Evolutionary conservation across 2,113 vertebrate species (phyloP).

Genomic region (Aphyosemion australe): DNA sequence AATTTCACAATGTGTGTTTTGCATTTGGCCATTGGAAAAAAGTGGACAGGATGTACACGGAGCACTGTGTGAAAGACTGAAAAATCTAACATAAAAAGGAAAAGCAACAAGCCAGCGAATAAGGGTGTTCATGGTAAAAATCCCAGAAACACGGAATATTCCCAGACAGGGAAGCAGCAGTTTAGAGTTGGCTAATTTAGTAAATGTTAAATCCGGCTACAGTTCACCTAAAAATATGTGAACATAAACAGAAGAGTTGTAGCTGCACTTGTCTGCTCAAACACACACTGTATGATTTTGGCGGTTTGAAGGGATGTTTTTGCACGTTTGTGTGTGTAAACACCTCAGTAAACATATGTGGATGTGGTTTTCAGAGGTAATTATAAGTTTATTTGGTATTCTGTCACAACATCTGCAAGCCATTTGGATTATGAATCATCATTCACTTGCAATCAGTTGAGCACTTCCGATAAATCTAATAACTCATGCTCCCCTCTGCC

Average conservation of each 20-base stretch:
- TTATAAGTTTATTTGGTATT: slow-evolving; percentile 49
- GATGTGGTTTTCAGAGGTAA: slow-evolving; percentile 54
- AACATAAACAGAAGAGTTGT: not conserved
- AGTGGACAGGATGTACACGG: slow-evolving; percentile 23
- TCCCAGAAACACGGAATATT: slow-evolving; percentile 32
- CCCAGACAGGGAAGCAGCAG: slow-evolving; percentile 13
- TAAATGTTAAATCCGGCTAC: slow-evolving; percentile 17
- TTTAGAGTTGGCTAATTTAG: slow-evolving; percentile 34
- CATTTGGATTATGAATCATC: slow-evolving; percentile 69
- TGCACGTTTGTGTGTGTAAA: slow-evolving; percentile 34
- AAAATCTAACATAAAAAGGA: not conserved
- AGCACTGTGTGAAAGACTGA: slow-evolving; percentile 2
- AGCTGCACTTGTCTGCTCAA: slow-evolving; percentile 14
- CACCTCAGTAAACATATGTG: slow-evolving; percentile 46
- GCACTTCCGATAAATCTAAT: slow-evolving; percentile 62
- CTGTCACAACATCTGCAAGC: slow-evolving; percentile 58
- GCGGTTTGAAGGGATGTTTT: slow-evolving; percentile 21
- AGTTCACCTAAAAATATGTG: slow-evolving; percentile 35
- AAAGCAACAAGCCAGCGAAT: slow-evolving; percentile 48
- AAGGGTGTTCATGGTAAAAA: slow-evolving; percentile 36
- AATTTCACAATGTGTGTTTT: slow-evolving; percentile 41
- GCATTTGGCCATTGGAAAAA: slow-evolving; percentile 35
- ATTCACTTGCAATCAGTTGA: slow-evolving; percentile 57
- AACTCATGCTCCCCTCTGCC: slow-evolving; percentile 37
- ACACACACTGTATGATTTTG: slow-evolving; percentile 16